A percentile compares a stretch with the other conserved stretches of the same genome.
phyloP scores from a whole-genome alignment of 2,888 invertebrate species.

The Rotaria socialis region DNA sequence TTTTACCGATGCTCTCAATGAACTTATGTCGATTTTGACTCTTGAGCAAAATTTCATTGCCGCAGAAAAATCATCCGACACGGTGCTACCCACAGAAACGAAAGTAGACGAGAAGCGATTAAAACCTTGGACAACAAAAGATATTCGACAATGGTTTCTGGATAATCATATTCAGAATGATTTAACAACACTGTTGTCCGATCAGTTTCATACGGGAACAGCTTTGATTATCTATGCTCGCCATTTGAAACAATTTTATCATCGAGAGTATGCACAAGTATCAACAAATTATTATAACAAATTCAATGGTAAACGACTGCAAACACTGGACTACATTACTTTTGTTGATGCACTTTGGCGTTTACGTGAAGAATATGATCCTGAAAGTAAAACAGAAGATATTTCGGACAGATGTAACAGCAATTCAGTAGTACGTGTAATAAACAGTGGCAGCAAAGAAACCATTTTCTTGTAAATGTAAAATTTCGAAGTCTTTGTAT shows the following conservation, averaged over 20 bases:
- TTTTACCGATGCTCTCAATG: neutral
- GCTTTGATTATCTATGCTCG: neutral
- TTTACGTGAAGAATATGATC: neutral
- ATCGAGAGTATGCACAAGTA: neutral
- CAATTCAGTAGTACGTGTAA: neutral
- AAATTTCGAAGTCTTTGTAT: too few relatives aligned
- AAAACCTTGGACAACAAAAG: neutral
- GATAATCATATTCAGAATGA: neutral
- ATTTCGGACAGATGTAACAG: neutral
- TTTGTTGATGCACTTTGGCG: conserved; percentile 12
- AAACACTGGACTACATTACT: neutral
- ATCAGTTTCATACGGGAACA: neutral
- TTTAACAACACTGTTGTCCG: neutral
- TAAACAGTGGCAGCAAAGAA: neutral
- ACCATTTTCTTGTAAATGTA: neutral
- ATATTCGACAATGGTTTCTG: neutral
- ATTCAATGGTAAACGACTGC: neutral
- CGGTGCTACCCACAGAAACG: too few relatives aligned
- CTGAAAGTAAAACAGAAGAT: neutral
- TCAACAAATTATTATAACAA: neutral
- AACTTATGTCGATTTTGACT: neutral
- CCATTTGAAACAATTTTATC: neutral
- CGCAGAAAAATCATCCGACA: neutral
- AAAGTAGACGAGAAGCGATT: neutral
- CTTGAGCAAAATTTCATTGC: neutral